Base-by-base conservation (phyloP, 2,797 vertebrate genomes). In the Cheirogaleus major region DNA sequence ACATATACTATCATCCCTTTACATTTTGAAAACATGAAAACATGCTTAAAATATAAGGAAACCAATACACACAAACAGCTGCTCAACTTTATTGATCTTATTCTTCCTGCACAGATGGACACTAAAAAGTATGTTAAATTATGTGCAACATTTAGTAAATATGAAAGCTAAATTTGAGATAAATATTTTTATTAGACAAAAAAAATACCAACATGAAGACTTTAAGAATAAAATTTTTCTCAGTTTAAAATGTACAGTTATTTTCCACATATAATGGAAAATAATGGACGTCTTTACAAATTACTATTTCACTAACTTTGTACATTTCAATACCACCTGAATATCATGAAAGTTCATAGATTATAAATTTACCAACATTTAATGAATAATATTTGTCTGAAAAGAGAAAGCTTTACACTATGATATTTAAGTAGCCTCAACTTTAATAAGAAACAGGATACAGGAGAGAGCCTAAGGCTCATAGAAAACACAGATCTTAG, bases 111-210 rank as follows among this genome's bases (percentile, higher is more conserved):
- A 91, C 85, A 95, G 55, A 94, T 84, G 79, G 70, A 75, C 86
- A 96, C 17, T 61, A 89, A 91, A 76, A 87, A 83, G 45, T 50
- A n/a, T 45, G 87, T 93, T 91, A 89, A 87, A 82, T 89, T 91
- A 59, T 78, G 50, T 76, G 18, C 67, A 65, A 80, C 32, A 61
- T 80, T 92, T 90, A 79, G 52, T 32, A 91, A 92, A 59, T 41
- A 69, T 86, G 32, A 61, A 96, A 90, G 91, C 57, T 85, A 95
- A 30, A 79, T 50, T 61, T 89, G 25, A 13, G 45, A 27, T 73
- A 96, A 89, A 87, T 81, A 88, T 65, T 93, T 92, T 27, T 67
- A 73, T 78, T 82, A 61, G 5, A 30, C 32, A 20, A 93, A 88
- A 88, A 67, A 67, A 41, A 67, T 25, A 48, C 2, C 18, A 72